phyloP scores from a whole-genome alignment of 1,140 invertebrate genomes.

The Saxidomus purpurata region DNA sequence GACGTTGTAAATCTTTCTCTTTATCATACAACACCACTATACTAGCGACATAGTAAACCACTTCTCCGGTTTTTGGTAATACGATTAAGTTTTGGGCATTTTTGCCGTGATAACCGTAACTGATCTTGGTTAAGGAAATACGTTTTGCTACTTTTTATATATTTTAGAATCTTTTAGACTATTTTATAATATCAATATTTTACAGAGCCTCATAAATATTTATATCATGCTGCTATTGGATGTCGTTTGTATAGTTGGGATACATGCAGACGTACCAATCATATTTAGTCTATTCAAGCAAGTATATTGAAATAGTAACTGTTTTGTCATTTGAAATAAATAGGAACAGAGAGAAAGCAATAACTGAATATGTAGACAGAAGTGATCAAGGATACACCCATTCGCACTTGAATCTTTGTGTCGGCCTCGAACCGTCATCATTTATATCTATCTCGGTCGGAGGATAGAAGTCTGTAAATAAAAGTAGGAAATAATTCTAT shows the following conservation, averaged over 20 bases:
- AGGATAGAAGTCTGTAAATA: slow-evolving; percentile 81
- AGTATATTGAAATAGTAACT: too few species aligned
- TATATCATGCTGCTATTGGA: too few species aligned
- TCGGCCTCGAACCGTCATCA: slow-evolving; percentile 78
- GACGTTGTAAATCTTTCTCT: slow-evolving; percentile 95
- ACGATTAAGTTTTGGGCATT: slow-evolving; percentile 96
- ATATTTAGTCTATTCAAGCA: too few species aligned
- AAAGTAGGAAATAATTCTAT: not conserved
- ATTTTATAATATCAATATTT: too few species aligned
- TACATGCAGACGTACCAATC: too few species aligned
- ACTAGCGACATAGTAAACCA: slow-evolving; percentile 96
- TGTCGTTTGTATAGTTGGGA: too few species aligned
- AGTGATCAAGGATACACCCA: slow-evolving; percentile 90
- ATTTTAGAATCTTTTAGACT: too few species aligned
- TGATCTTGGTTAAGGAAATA: slow-evolving; percentile 83
- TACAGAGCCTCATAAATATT: too few species aligned
- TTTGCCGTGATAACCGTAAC: slow-evolving; percentile 96
- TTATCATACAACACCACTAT: slow-evolving; percentile 96
- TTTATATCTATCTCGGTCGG: slow-evolving; percentile 72
- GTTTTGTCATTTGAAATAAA: too few species aligned
- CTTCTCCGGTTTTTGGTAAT: slow-evolving; percentile 94
- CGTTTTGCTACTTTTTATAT: too few species aligned
- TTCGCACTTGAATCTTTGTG: slow-evolving; percentile 91
- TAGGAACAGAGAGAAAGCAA: too few species aligned
- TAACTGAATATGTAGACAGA: too few species aligned